Evolutionary conservation across 2,113 vertebrate genomes (phyloP).

Genomic region (Podarcis muralis): DNA sequence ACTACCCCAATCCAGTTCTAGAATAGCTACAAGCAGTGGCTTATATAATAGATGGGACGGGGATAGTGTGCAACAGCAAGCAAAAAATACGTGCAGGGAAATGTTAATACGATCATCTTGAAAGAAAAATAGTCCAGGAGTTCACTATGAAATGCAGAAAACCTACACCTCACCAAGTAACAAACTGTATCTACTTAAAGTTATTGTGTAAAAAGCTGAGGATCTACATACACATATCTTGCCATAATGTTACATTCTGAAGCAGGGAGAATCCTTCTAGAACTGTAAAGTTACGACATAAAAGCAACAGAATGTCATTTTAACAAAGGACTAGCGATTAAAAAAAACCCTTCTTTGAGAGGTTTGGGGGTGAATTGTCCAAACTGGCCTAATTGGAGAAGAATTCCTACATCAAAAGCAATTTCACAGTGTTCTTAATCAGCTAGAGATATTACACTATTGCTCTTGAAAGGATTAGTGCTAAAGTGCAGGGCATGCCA

Average conservation of each 20-base stretch:
- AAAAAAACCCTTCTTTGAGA: background rate
- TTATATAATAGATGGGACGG: background rate
- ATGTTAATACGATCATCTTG: background rate
- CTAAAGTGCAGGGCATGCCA: background rate
- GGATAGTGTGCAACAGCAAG: background rate
- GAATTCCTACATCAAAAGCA: background rate
- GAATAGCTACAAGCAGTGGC: background rate
- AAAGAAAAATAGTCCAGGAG: background rate
- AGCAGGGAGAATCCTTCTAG: background rate
- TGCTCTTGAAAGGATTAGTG: background rate
- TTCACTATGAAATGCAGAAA: background rate
- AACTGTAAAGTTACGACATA: background rate
- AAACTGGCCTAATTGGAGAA: background rate
- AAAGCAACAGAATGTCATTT: background rate
- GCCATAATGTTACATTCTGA: background rate
- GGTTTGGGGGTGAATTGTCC: background rate
- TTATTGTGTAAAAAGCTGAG: background rate
- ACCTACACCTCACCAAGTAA: background rate
- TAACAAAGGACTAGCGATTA: background rate
- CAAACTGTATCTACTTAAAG: background rate
- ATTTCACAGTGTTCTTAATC: background rate
- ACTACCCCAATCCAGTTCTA: background rate
- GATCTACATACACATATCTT: background rate
- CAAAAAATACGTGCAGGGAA: background rate
- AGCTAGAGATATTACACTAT: background rate